These are phyloP conservation scores for Rhagologus leucostigma DNA, from an alignment of 2,113 vertebrate species.

Conservation along the genomic window DNA sequence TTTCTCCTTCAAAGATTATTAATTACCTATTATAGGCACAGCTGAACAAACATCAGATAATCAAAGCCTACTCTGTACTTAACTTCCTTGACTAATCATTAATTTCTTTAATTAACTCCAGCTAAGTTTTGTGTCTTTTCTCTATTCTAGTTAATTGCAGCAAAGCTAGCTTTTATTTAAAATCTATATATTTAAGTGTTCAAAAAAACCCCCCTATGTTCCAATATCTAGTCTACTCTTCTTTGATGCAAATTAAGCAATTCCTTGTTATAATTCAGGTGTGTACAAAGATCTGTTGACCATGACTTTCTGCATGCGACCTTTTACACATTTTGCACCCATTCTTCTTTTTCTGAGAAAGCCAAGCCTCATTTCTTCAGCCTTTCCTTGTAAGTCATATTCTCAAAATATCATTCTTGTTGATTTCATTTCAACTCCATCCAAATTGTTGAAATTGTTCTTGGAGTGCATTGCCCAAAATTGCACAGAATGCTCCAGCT, in stretches of 20 bases:
- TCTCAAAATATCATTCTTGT: conserved; percentile 6
- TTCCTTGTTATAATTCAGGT: not conserved
- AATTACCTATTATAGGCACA: too few relatives aligned
- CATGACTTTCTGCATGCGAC: not conserved
- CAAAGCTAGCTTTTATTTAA: too few relatives aligned
- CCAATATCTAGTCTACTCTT: not conserved
- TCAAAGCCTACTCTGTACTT: too few relatives aligned
- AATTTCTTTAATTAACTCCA: too few relatives aligned
- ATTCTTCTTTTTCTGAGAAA: not conserved
- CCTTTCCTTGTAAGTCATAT: not conserved
- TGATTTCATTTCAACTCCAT: conserved; percentile 22
- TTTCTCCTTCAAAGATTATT: too few relatives aligned
- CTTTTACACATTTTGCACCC: not conserved
- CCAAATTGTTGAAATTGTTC: conserved; percentile 16
- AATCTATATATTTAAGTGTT: too few relatives aligned
- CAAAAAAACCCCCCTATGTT: too few relatives aligned
- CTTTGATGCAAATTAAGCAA: not conserved
- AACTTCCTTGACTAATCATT: too few relatives aligned
- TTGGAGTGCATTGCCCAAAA: not conserved
- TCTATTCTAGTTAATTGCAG: too few relatives aligned
- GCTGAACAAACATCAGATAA: too few relatives aligned
- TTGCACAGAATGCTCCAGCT: conserved; percentile 14
- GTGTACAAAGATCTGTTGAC: not conserved
- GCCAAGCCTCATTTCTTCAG: not conserved
- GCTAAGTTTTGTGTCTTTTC: too few relatives aligned